Percentiles rank a stretch among this genome's conserved stretches.
phyloP scores from a whole-genome alignment of 64 coral and sea anemone genomes.

The Porites australiensis region DNA sequence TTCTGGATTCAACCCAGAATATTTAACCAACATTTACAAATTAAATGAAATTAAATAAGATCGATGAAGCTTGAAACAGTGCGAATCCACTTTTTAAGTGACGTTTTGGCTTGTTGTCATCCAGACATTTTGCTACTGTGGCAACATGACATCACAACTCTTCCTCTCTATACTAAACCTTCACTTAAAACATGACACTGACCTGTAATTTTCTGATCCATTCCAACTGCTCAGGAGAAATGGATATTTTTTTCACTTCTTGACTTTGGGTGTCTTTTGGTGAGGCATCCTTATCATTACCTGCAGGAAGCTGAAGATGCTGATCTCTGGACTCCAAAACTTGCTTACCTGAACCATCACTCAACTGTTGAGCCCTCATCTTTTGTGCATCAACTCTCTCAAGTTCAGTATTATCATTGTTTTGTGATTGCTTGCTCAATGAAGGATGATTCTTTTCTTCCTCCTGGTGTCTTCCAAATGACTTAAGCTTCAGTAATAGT shows the following conservation, averaged over 20 bases:
- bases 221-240: slow-evolving; percentile 79
- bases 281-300: neutral
- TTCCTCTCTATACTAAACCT: neutral
- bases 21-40: too few relatives aligned
- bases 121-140: too few relatives aligned
- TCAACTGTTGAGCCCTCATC: neutral
- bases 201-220: slow-evolving; percentile 90
- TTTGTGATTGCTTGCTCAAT: neutral
- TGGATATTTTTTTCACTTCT: neutral
- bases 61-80: too few relatives aligned
- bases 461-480: slow-evolving; percentile 50
- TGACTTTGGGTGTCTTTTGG: neutral
- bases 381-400: neutral
- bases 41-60: too few relatives aligned
- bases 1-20: too few relatives aligned
- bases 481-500: slow-evolving; percentile 70
- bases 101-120: too few relatives aligned
- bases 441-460: neutral
- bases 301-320: neutral
- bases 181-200: neutral
- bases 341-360: neutral
- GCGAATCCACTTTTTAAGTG: too few relatives aligned
- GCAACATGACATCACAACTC: too few relatives aligned
- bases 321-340: neutral
- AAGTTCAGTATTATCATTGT: neutral